Evolutionary conservation across 2,888 invertebrate genomes (phyloP).

Genomic region (Clanis bilineata): DNA sequence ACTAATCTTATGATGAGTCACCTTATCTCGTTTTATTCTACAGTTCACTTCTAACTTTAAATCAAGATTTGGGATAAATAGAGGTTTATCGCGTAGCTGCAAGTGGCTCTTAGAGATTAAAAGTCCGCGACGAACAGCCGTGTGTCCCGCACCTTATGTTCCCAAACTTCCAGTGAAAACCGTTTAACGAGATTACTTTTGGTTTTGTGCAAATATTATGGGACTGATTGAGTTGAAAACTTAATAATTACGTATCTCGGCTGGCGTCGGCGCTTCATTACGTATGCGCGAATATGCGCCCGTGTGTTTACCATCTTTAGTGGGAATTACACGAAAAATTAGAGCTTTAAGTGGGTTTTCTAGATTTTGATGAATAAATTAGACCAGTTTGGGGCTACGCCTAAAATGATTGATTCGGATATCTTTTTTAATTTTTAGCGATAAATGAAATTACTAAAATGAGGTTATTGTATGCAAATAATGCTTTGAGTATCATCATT

Average conservation of each 20-base stretch:
- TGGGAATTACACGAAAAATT: neutral
- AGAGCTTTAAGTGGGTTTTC: neutral
- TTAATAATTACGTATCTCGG: constrained; percentile 46
- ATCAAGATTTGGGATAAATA: too few relatives aligned
- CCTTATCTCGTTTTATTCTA: too few relatives aligned
- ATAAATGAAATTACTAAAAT: too few relatives aligned
- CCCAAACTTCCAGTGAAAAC: constrained; percentile 41
- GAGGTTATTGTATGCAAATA: too few relatives aligned
- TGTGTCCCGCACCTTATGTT: constrained; percentile 26
- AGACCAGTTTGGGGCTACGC: too few relatives aligned
- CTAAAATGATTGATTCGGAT: too few relatives aligned
- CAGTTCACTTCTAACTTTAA: too few relatives aligned
- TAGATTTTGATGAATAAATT: neutral
- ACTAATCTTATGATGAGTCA: too few relatives aligned
- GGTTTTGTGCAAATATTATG: constrained; percentile 63
- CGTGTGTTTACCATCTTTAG: constrained; percentile 4
- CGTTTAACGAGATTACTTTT: constrained; percentile 60
- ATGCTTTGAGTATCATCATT: too few relatives aligned
- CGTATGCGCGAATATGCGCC: neutral
- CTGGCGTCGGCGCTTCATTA: neutral
- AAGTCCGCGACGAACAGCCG: neutral
- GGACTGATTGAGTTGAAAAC: constrained; percentile 65
- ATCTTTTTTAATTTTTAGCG: too few relatives aligned
- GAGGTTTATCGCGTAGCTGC: too few relatives aligned
- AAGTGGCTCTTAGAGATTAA: too few relatives aligned